Conservation (phyloP, 2,797 vertebrate species). For the Loriculus beryllinus region DNA sequence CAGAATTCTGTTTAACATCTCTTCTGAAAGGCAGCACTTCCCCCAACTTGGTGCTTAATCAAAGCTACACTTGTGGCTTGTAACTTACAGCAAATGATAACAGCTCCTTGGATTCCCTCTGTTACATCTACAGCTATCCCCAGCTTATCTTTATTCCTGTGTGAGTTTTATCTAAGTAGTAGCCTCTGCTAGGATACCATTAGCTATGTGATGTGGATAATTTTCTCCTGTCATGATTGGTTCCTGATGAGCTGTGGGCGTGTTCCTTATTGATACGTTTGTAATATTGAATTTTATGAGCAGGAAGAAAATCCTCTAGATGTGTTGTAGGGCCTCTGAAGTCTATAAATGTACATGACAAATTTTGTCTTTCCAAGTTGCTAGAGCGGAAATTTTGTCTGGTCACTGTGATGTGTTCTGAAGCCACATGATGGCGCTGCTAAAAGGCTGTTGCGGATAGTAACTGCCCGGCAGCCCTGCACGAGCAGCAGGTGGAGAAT, state of each 20-base stretch:
- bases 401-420: background rate
- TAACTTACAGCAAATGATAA: background rate
- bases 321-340: background rate
- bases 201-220: background rate
- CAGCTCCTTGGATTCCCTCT: background rate
- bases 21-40: background rate
- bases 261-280: background rate
- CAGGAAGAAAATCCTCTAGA: background rate
- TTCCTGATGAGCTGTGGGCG: background rate
- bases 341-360: background rate
- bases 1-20: background rate
- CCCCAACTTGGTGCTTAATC: background rate
- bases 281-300: background rate
- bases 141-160: background rate
- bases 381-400: fast-evolving
- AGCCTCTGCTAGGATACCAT: background rate
- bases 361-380: fast-evolving
- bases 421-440: conserved; percentile 31
- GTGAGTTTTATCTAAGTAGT: background rate
- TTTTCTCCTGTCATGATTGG: background rate
- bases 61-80: fast-evolving
- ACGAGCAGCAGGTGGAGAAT: fast-evolving
- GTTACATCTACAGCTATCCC: background rate
- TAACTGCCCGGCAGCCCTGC: background rate
- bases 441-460: background rate